A percentile compares a stretch with the other conserved stretches of the same genome.
phyloP scores from a whole-genome alignment of 2,888 invertebrate genomes.

The Brassicogethes aeneus region DNA sequence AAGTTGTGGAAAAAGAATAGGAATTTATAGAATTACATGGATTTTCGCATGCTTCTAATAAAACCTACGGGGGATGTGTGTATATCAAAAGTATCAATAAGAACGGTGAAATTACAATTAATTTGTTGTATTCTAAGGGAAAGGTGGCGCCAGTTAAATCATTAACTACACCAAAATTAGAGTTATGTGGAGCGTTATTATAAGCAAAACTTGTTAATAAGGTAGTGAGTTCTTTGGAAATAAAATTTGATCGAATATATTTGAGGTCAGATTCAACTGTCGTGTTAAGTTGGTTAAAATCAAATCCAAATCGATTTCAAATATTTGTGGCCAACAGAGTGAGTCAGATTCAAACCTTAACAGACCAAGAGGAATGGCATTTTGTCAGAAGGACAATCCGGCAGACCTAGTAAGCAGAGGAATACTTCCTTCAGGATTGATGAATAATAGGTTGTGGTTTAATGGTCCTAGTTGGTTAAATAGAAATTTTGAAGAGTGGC shows the following conservation, averaged over 20 bases:
- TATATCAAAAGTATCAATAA: constrained; percentile 10
- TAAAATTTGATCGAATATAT: constrained; percentile 1
- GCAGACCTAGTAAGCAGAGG: constrained; percentile 6
- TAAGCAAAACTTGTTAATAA: constrained; percentile 8
- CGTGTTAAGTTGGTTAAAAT: constrained; percentile 6
- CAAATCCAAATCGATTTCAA: constrained; percentile 5
- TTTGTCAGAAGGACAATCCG: constrained; percentile 5
- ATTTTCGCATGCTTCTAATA: neutral
- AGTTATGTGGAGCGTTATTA: constrained; percentile 13
- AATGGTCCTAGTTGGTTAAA: constrained; percentile 7
- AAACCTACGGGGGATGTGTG: constrained; percentile 12
- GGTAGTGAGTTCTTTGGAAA: constrained; percentile 4
- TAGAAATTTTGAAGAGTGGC: constrained; percentile 1
- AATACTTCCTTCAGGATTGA: constrained; percentile 4
- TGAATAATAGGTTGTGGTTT: constrained; percentile 6
- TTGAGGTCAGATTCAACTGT: constrained; percentile 7
- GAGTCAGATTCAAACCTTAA: constrained; percentile 7
- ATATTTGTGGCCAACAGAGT: constrained; percentile 7
- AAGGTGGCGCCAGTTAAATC: constrained; percentile 12
- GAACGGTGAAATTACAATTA: constrained; percentile 3
- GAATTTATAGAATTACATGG: neutral
- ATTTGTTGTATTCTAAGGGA: constrained; percentile 12
- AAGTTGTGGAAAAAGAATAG: neutral
- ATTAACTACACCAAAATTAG: constrained; percentile 12
- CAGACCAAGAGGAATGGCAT: constrained; percentile 3